Evolutionary conservation across 2,113 vertebrate genomes (phyloP).

Genomic region (Alethe diademata): DNA sequence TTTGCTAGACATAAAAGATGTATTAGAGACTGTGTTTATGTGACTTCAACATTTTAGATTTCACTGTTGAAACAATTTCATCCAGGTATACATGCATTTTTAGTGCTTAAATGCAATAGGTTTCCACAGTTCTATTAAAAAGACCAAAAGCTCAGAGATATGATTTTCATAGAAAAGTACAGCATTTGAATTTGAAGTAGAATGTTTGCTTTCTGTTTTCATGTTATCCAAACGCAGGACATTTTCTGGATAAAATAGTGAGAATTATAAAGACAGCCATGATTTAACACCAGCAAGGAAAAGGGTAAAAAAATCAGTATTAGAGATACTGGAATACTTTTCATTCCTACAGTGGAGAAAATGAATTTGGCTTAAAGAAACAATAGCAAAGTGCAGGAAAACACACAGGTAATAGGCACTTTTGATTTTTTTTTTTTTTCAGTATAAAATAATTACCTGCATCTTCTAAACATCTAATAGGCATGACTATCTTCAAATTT

Average conservation of each 20-base stretch:
- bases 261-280: background rate
- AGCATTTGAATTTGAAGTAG: background rate
- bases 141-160: background rate
- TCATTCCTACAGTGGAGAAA: background rate
- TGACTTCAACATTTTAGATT: background rate
- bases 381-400: background rate
- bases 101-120: background rate
- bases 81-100: background rate
- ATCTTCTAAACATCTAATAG: conserved; percentile 57
- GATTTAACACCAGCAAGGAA: background rate
- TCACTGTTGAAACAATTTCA: background rate
- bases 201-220: background rate
- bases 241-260: background rate
- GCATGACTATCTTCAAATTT: conserved; percentile 70
- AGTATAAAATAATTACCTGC: conserved; percentile 70
- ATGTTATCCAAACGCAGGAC: background rate
- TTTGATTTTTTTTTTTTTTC: background rate
- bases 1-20: background rate
- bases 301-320: background rate
- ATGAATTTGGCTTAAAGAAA: background rate
- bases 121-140: background rate
- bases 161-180: background rate
- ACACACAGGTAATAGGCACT: background rate
- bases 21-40: background rate
- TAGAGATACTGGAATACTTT: background rate